Evolutionary conservation across 2,113 vertebrate genomes (phyloP).

Genomic region (Salvelinus alpinus): DNA sequence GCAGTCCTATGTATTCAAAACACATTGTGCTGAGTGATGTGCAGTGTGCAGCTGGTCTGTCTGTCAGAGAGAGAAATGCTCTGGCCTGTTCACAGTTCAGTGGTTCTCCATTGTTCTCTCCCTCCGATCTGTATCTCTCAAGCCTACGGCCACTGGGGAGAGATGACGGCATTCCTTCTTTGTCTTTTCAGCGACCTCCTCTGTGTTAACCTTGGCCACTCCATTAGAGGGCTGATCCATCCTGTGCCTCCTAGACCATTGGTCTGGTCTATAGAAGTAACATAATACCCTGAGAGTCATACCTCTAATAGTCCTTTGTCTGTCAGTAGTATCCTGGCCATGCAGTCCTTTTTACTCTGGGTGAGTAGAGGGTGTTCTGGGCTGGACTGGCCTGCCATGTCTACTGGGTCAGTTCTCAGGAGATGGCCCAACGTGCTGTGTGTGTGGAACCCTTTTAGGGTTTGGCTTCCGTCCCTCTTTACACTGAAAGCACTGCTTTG

Average conservation of each 20-base stretch:
- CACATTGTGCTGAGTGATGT: background rate
- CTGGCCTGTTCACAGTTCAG: constrained; percentile 44
- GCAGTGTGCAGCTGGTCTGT: constrained; percentile 33
- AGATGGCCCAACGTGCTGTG: constrained; percentile 13
- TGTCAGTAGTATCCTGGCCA: constrained; percentile 37
- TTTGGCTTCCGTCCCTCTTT: constrained; percentile 41
- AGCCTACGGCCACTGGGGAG: constrained; percentile 7
- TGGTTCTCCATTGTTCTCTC: constrained; percentile 44
- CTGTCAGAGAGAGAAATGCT: constrained; percentile 9
- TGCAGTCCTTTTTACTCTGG: constrained; percentile 16
- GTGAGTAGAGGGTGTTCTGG: background rate
- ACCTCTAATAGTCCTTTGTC: constrained; percentile 3
- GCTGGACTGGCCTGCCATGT: background rate
- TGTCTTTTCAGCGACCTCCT: too few relatives aligned
- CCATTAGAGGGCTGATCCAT: background rate
- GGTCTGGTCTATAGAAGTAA: constrained; percentile 2
- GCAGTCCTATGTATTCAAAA: constrained; percentile 16
- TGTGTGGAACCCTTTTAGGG: constrained; percentile 11
- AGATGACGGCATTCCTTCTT: constrained; percentile 13
- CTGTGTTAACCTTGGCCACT: background rate
- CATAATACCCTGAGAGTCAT: background rate
- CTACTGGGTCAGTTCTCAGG: constrained; percentile 21
- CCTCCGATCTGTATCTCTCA: constrained; percentile 25
- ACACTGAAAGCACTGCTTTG: constrained; percentile 6
- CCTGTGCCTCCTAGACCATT: too few relatives aligned